These are phyloP conservation scores for Epistrophe grossulariae DNA, from an alignment of 2,888 invertebrate species.

Conservation along the genomic window DNA sequence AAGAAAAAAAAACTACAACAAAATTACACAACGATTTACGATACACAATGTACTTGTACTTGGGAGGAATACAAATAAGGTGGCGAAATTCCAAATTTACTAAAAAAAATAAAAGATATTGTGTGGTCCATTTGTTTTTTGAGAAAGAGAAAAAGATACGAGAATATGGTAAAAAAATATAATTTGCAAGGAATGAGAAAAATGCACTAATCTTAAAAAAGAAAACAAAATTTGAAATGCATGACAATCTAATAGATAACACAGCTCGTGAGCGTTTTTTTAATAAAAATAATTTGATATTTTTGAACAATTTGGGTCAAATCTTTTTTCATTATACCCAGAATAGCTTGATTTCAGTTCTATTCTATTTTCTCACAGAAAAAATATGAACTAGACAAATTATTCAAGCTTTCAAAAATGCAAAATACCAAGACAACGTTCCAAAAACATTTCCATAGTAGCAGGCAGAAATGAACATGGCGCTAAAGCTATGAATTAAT, in stretches of 20 bases:
- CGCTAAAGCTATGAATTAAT: no score
- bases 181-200: conserved; percentile 49
- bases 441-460: no score
- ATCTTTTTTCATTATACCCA: not conserved
- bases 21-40: not conserved
- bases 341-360: no score
- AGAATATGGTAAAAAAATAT: conserved; percentile 29
- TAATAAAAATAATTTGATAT: not conserved
- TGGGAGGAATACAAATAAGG: conserved; percentile 2
- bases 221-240: conserved; percentile 20
- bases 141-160: not conserved
- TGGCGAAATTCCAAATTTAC: not conserved
- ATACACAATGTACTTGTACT: no score
- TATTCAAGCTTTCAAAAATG: no score
- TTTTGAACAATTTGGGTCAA: not conserved
- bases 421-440: no score
- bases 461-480: no score
- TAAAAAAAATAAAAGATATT: conserved; percentile 22
- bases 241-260: not conserved
- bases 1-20: conserved; percentile 40
- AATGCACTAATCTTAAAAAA: conserved; percentile 20
- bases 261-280: not conserved
- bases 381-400: not conserved
- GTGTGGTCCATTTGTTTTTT: conserved; percentile 52
- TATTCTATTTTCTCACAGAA: no score